phyloP scores from a whole-genome alignment of 2,797 vertebrate species.

The Pipistrellus kuhlii region DNA sequence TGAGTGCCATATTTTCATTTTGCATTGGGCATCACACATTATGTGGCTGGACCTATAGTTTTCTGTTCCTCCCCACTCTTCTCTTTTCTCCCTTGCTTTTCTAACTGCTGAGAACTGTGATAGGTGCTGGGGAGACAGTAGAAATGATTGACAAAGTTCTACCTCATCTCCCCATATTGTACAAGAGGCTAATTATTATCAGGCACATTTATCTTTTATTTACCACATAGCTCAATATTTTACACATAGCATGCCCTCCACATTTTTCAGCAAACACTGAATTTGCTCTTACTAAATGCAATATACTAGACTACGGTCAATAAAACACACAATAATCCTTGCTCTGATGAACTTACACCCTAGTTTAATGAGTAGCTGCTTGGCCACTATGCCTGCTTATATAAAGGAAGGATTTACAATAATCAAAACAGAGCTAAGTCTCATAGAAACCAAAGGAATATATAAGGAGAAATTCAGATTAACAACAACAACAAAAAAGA shows the following conservation, averaged over 20 bases:
- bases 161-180: neutral
- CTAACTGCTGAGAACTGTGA: neutral
- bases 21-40: neutral
- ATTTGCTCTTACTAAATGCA: neutral
- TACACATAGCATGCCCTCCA: neutral
- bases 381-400: neutral
- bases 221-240: neutral
- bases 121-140: neutral
- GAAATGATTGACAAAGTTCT: neutral
- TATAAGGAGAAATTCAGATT: neutral
- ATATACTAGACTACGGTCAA: neutral
- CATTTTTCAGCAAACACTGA: neutral
- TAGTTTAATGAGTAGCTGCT: neutral
- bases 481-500: neutral
- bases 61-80: neutral
- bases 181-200: neutral
- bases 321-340: neutral
- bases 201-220: neutral
- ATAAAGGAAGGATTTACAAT: neutral
- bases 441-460: neutral
- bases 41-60: neutral
- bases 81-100: neutral
- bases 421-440: neutral
- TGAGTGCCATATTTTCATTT: neutral
- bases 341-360: neutral